Base-by-base conservation (phyloP, 1,140 invertebrate species). In the Hylaeus anthracinus region DNA sequence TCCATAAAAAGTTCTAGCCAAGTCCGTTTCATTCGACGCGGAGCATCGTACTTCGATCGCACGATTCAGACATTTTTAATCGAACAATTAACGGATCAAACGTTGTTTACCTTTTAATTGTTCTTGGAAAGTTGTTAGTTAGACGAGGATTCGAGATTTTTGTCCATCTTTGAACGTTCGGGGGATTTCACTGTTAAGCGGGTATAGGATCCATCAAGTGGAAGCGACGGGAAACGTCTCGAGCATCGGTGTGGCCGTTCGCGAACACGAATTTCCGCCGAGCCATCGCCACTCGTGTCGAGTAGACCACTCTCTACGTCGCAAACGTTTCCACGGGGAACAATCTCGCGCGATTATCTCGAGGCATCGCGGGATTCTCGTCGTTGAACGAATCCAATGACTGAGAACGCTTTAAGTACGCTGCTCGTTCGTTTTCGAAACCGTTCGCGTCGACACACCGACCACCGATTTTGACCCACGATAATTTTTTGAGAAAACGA, bases 191-290 rank as follows among this genome's bases (percentile, higher is more conserved):
- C 26, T 26, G 26, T 26, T 26, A 26, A 26, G 26, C 26, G 26
- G 26, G 26, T 26, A 26, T 26, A 26, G 45, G 45, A 37, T 3
- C 43, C 61, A 53, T 79, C 61, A 79, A 73, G 70, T 61, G 9
- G 72, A 80, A 26, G 39, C n/a, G 37, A 75, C 12, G n/a, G 45
- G 64, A 39, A 80, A 80, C 9, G 12, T 67, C n/a, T 69, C 64
- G 10, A 9, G 26, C 15, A 72, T 63, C 64, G n/a, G 26, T 69
- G n/a, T 53, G 63, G 43, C 48, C 48, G 45, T 5, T 53, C 41
- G 14, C 48, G 14, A n/a, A 39, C 12, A 53, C 12, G 14, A 63
- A 61, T 60, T n/a, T n/a, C n/a, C 10, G 10, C 3, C 72, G 55
- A 37, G 79, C 72, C 79, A 80, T 80, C 72, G 51, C 65, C 26